Evolutionary conservation across 2,113 vertebrate genomes (phyloP), one percentile per base, ranked within the genome.

Genomic region (Ceuthmochares aereus): DNA sequence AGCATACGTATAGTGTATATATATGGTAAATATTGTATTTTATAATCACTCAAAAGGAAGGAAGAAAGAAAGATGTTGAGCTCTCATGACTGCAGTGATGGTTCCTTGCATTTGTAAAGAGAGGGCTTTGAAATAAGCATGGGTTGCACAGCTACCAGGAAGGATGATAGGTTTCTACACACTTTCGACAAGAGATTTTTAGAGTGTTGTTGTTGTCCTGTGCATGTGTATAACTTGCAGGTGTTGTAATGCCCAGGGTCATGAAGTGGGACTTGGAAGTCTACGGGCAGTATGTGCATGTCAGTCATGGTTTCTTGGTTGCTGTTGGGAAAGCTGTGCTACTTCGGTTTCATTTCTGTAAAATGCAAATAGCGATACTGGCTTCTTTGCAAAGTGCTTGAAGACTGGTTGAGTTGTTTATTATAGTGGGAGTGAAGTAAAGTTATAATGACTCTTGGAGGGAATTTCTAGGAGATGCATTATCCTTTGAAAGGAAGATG

Each of bases 381-480:
- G 47, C 82, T 78, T 52, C 69, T 84, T 27, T 58, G 75, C 21
- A 26, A 74, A 85, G 67, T 26, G 63, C 56, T 70, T 56, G 60
- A 47, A 67, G 84, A 29, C 42, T 37, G 67, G 47, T 77, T 51
- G 69, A 77, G 17, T 43, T 78, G 72, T 92, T 91, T 93, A 78
- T 96, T 78, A 4, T 69, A 69, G 21, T 1, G 3, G 55, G 62
- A 90, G 63, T 45, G 78, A 37, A 36, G n/a, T 78, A 45, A 80
- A 94, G 85, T 76, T 58, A 12, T 89, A 73, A 88, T 59, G 85
- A 34, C 29, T 74, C 42, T 85, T 77, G 59, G 32, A 86, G 56
- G 64, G 69, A 77, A 80, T 93, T 90, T 93, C 85, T 96, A 88
- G 90, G 92, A 95, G 59, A 79, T 55, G 21, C 12, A 7, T 74